Base-by-base conservation (phyloP, 2,113 vertebrate species). In the Cyanoramphus novaezelandiae region DNA sequence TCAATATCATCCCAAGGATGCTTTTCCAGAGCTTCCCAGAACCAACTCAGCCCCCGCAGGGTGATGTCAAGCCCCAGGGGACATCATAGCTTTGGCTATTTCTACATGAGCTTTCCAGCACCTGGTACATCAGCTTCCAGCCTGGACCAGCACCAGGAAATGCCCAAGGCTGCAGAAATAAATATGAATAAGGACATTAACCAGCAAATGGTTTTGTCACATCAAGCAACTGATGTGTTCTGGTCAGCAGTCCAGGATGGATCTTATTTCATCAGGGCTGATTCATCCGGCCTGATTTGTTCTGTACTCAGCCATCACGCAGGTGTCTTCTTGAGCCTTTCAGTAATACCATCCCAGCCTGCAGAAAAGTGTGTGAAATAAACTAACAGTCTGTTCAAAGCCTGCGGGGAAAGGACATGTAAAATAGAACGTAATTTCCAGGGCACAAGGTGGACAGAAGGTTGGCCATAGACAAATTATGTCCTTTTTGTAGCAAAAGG, bases 21-120 rank as follows among this genome's bases (percentile, higher is more conserved):
- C 53, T 93, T 94, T 94, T 95, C 83, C 74, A 89, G 63, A 75
- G 55, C 86, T 79, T 70, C 83, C 68, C 63, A 93, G 59, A 86
- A 69, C 29, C 49, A 63, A 31, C 72, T 64, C 76, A 17, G 33
- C 55, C 78, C 63, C 49, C 2, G 1, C 0, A 59, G 80, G 70
- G 37, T 59, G 70, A 89, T 46, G 59, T 88, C 80, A 84, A 93
- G 28, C 18, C 82, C 65, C 41, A 21, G 29, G 64, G 35, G 29
- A 86, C 46, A 17, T 3, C 28, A 60, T 13, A 63, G 43, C 75
- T 89, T 86, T 82, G 74, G 52, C 41, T 74, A 3, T 37, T 86
- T 87, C 88, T 84, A 13, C n/a, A 23, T 1, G 2, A 82, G 70
- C 71, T 90, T 95, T 87, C 81, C 55, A 85, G 86, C 47, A 92